phyloP scores from a whole-genome alignment of 2,888 invertebrate species.

The Leptothorax acervorum region DNA sequence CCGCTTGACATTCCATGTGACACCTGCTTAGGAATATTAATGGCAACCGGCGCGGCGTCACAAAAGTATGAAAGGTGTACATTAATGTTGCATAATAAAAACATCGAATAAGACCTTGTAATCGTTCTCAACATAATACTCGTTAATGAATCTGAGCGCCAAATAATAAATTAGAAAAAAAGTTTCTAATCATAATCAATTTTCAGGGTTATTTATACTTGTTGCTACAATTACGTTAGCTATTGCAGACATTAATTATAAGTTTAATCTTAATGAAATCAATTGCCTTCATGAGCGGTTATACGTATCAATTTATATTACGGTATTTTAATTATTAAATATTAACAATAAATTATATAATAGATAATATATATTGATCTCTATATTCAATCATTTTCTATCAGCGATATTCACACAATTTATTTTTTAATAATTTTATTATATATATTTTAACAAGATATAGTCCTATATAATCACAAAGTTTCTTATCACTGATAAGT shows the following conservation, averaged over 20 bases:
- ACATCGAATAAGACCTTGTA: conserved; percentile 30
- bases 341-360: not conserved
- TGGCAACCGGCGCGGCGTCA: conserved; percentile 29
- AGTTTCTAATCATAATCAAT: not conserved
- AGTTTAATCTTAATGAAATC: not conserved
- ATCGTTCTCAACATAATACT: conserved; percentile 19
- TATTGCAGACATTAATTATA: not conserved
- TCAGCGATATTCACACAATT: not conserved
- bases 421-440: not conserved
- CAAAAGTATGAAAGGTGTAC: conserved; percentile 42
- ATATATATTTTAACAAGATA: conserved; percentile 6
- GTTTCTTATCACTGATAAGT: conserved; percentile 12
- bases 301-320: not conserved
- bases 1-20: conserved; percentile 40
- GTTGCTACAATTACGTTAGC: not conserved
- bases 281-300: not conserved
- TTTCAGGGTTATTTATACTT: not conserved
- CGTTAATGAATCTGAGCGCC: not conserved
- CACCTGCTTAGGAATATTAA: conserved; percentile 50
- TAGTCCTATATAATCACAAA: not conserved
- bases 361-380: not conserved
- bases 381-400: not conserved
- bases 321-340: not conserved
- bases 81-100: conserved; percentile 51
- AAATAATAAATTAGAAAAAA: conserved; percentile 2